These are phyloP conservation scores for Aleiodes leptofemur DNA, from an alignment of 2,888 invertebrate genomes.

Conservation along the genomic window DNA sequence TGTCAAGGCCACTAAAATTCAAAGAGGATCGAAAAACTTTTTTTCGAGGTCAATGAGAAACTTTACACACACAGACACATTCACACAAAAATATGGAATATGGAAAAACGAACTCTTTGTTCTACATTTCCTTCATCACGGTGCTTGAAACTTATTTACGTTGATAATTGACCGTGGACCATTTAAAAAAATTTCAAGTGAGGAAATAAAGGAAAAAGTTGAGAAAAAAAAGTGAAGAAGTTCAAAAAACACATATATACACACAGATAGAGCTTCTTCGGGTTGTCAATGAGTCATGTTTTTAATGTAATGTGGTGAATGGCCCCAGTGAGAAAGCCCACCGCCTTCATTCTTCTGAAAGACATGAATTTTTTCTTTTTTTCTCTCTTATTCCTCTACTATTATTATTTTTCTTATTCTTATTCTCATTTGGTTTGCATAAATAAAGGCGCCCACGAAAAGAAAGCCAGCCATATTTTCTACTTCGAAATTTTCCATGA, in stretches of 20 bases:
- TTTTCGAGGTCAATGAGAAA: conserved; percentile 15
- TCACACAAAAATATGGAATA: not conserved
- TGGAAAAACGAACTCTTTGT: conserved; percentile 20
- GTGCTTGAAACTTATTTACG: conserved; percentile 4
- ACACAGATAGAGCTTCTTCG: not conserved
- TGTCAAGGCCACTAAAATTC: conserved; percentile 10
- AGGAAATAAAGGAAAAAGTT: not conserved
- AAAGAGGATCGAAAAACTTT: not conserved
- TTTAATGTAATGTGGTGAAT: conserved; percentile 40
- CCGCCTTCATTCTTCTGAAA: conserved; percentile 27
- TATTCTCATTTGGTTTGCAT: conserved; percentile 23
- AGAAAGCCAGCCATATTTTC: not conserved
- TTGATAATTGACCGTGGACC: conserved; percentile 7
- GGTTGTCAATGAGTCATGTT: conserved; percentile 34
- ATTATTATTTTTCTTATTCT: conserved; percentile 11
- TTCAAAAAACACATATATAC: not conserved
- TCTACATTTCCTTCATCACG: conserved; percentile 10
- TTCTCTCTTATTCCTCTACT: not conserved
- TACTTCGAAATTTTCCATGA: conserved; percentile 14
- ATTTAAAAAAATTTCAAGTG: conserved; percentile 5
- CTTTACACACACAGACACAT: not conserved
- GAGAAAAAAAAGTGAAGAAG: too few relatives aligned
- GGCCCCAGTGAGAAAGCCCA: conserved; percentile 34
- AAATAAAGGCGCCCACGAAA: conserved; percentile 14
- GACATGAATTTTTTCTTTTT: conserved; percentile 21